A percentile compares a stretch with the other conserved stretches of the same genome.
Conservation (phyloP, 2,888 invertebrate genomes). For the Drosophila cracens region DNA sequence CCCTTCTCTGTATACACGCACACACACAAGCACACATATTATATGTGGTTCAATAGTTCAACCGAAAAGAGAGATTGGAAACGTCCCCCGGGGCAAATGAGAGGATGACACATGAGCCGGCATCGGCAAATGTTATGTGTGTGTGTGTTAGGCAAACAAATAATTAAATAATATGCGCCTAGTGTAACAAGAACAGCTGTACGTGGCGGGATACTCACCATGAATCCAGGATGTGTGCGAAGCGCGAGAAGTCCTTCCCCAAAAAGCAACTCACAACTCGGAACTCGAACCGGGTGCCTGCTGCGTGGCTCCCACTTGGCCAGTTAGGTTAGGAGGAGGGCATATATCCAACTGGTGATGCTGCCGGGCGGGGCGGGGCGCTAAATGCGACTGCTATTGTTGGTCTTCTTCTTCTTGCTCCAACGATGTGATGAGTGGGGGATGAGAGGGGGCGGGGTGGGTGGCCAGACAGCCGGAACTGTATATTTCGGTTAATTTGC, state of each 20-base stretch:
- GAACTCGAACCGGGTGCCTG: slow-evolving; percentile 48
- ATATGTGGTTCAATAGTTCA: slow-evolving; percentile 40
- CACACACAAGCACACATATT: not conserved
- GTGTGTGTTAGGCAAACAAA: slow-evolving; percentile 63
- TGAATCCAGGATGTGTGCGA: slow-evolving; percentile 69
- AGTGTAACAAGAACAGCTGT: slow-evolving; percentile 60
- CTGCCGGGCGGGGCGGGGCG: slow-evolving; percentile 27
- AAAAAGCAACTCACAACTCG: slow-evolving; percentile 54
- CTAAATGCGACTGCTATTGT: slow-evolving; percentile 25
- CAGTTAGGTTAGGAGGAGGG: slow-evolving; percentile 14
- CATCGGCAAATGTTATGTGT: slow-evolving; percentile 30
- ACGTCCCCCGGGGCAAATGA: slow-evolving; percentile 16
- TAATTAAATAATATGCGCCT: slow-evolving; percentile 71
- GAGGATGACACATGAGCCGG: slow-evolving; percentile 57
- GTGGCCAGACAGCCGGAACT: slow-evolving; percentile 64
- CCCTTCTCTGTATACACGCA: slow-evolving; percentile 7
- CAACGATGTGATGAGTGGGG: not conserved
- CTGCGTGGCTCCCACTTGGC: slow-evolving; percentile 53
- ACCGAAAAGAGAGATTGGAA: slow-evolving; percentile 23
- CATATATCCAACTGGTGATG: slow-evolving; percentile 23
- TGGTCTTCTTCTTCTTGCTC: slow-evolving; percentile 11
- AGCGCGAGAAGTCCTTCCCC: slow-evolving; percentile 48
- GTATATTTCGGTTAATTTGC: slow-evolving; percentile 80
- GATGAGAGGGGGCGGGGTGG: slow-evolving; percentile 19
- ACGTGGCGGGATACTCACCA: slow-evolving; percentile 63